Evolutionary conservation across 2,113 vertebrate species (phyloP).

Genomic region (Sisor rabdophorus): DNA sequence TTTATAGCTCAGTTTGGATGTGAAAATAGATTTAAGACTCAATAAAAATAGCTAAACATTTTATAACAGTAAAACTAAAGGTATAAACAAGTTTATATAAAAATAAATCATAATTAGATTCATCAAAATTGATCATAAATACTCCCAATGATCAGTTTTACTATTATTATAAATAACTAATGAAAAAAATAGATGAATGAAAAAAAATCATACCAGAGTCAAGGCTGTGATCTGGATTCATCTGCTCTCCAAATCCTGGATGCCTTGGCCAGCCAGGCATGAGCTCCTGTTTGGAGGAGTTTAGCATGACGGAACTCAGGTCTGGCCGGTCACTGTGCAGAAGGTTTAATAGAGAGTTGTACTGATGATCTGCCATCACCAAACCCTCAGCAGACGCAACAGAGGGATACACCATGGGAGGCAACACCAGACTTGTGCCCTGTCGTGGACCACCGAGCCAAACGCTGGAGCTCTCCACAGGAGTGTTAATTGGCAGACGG

Average conservation of each 20-base stretch:
- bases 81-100: neutral
- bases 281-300: slow-evolving; percentile 68
- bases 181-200: no score
- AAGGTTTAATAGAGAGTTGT: slow-evolving; percentile 76
- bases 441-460: slow-evolving; percentile 54
- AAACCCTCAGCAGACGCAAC: slow-evolving; percentile 53
- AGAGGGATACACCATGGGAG: slow-evolving; percentile 52
- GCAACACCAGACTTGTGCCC: slow-evolving; percentile 44
- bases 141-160: no score
- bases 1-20: neutral
- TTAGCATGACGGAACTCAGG: slow-evolving; percentile 61
- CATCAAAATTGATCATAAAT: no score
- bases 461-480: slow-evolving; percentile 35
- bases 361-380: slow-evolving; percentile 68
- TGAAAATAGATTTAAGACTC: neutral
- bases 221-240: slow-evolving; percentile 52
- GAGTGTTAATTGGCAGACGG: slow-evolving; percentile 32
- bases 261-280: slow-evolving; percentile 59
- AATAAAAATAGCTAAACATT: neutral
- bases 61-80: neutral
- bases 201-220: slow-evolving; percentile 60
- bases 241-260: slow-evolving; percentile 57
- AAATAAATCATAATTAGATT: no score
- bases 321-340: slow-evolving; percentile 75
- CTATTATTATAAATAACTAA: no score